Evolutionary conservation across 1,140 invertebrate species (phyloP), one percentile per base, ranked within the genome.

Genomic region (Kradibia gibbosae): DNA sequence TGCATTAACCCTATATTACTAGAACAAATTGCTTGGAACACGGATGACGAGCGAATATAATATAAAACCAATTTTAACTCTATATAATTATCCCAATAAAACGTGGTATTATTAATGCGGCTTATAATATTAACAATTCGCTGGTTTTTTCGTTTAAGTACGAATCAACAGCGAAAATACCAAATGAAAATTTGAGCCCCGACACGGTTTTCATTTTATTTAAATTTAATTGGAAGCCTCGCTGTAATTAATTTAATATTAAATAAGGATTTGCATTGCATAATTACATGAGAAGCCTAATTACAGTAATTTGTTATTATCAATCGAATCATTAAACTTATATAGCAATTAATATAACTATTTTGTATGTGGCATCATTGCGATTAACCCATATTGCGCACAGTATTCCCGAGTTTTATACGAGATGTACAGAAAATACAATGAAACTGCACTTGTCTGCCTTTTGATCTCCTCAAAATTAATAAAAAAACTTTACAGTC

Each of bases 1-100:
- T 31, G 13, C 57, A 11, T 60, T 10, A 60, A 60, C 57, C 25
- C 4, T 60, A 60, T 31, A 60, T 60, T 28, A 60, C 57, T 28
- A 60, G 57, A 11, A 60, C 57, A 60, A 60, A 31, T 60, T 60
- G 25, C 57, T 60, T 60, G 57, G 25, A 60, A 60, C 57, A 11
- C 25, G n/a, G 31, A 60, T 11, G 57, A 60, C 5, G 57, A 31
- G 25, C 10, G 31, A 60, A 2, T 5, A 25, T 60, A 60, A 60
- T 60, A 31, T 10, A 2, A 60, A 25, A 28, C 25, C 25, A n/a
- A n/a, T 3, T 22, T 28, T 60, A 60, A 25, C 31, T 60, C 25
- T 31, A 28, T 28, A 60, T 60, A 60, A 60, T 60, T 60, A 60
- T 60, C 25, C n/a, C n/a, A 4, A 28, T 60, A 60, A 60, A 60